A percentile compares a stretch with the other conserved stretches of the same genome.
phyloP scores from a whole-genome alignment of 2,888 invertebrate genomes.

The Zygothrica quintamaculata region DNA sequence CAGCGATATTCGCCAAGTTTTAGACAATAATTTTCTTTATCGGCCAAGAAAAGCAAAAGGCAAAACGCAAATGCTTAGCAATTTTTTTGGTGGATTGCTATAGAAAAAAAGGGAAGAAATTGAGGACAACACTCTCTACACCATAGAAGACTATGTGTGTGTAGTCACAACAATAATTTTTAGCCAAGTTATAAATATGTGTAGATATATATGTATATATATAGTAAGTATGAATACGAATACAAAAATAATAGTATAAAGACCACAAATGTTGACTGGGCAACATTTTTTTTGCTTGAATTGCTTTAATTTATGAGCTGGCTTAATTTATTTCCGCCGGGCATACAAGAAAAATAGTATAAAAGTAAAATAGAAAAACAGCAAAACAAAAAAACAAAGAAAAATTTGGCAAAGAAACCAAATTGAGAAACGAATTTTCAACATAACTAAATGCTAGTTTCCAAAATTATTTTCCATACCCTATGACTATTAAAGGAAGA shows the following conservation, averaged over 20 bases:
- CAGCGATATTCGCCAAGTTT: constrained; percentile 76
- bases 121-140: too few relatives aligned
- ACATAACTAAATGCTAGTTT: constrained; percentile 29
- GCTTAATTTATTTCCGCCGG: constrained; percentile 75
- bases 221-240: constrained; percentile 20
- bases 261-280: constrained; percentile 53
- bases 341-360: constrained; percentile 19
- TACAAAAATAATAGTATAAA: too few relatives aligned
- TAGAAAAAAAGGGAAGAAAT: neutral
- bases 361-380: constrained; percentile 6
- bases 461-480: constrained; percentile 3
- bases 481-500: neutral
- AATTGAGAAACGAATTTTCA: constrained; percentile 39
- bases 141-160: too few relatives aligned
- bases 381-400: too few relatives aligned
- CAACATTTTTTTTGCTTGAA: constrained; percentile 43
- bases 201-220: constrained; percentile 15
- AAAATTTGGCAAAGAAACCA: too few relatives aligned
- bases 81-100: constrained; percentile 28
- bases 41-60: constrained; percentile 63
- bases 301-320: constrained; percentile 74
- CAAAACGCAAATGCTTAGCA: constrained; percentile 73
- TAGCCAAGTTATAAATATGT: constrained; percentile 61
- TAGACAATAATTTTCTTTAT: constrained; percentile 77
- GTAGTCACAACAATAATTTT: constrained; percentile 43